Percentiles rank a stretch among this genome's conserved stretches.
These are phyloP conservation scores for Acrocephalus kingi DNA, from an alignment of 2,113 vertebrate genomes.

Conservation along the genomic window DNA sequence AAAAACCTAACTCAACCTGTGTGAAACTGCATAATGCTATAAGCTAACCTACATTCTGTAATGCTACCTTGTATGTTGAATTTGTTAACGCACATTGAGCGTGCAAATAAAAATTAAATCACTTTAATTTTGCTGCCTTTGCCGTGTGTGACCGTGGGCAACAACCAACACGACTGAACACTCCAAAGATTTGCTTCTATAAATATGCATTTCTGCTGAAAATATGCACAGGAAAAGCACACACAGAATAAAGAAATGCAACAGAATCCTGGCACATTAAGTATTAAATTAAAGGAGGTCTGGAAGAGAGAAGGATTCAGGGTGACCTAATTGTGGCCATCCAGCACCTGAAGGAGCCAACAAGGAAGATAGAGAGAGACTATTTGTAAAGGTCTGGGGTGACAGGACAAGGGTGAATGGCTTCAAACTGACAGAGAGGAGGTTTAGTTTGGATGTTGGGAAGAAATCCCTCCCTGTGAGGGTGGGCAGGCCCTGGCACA, in stretches of 20 bases:
- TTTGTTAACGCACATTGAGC: conserved; percentile 82
- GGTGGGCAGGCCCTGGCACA: background rate
- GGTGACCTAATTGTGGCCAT: background rate
- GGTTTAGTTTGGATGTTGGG: fast-evolving
- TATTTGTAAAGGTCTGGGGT: background rate
- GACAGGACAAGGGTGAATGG: background rate
- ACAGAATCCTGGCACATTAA: background rate
- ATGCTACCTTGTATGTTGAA: conserved; percentile 86
- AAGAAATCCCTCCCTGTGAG: background rate
- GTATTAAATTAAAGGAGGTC: background rate
- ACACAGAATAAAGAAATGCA: fast-evolving
- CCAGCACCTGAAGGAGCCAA: background rate
- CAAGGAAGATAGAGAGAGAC: background rate
- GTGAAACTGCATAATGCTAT: conserved; percentile 79
- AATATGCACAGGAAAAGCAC: background rate
- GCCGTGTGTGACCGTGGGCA: background rate
- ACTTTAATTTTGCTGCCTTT: conserved; percentile 31
- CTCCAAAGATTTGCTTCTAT: background rate
- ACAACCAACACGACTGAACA: fast-evolving
- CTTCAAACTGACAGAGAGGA: background rate
- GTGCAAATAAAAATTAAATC: conserved; percentile 89
- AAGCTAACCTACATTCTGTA: conserved; percentile 79
- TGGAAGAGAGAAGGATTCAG: background rate
- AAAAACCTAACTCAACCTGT: conserved; percentile 64
- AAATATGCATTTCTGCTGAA: background rate